Percentiles rank a stretch among this genome's conserved stretches.
Conservation (phyloP, 2,797 vertebrate species). For the Pseudocheirus occidentalis region DNA sequence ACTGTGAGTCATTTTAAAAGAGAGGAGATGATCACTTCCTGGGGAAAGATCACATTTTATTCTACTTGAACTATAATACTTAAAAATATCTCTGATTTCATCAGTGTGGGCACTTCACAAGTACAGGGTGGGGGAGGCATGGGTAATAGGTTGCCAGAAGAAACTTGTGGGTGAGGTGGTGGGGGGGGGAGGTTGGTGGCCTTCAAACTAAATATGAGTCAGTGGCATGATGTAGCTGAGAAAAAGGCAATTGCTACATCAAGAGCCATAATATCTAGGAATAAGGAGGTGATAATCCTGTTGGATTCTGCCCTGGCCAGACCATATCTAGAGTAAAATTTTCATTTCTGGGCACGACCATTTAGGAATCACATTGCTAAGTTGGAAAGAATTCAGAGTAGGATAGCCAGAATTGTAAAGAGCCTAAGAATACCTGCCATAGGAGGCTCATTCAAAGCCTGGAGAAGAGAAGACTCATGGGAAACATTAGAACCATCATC, state of each 20-base stretch:
- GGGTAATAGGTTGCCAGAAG: background rate
- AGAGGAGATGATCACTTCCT: background rate
- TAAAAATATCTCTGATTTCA: background rate
- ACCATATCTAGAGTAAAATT: background rate
- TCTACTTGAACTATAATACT: conserved; percentile 15
- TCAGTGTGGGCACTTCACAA: background rate
- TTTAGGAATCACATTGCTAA: background rate
- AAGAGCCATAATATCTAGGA: background rate
- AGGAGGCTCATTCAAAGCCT: background rate
- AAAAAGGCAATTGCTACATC: background rate
- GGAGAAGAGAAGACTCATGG: background rate
- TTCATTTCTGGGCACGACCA: background rate
- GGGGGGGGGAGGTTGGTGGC: background rate
- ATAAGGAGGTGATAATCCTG: background rate
- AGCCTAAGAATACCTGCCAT: background rate
- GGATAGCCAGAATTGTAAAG: background rate
- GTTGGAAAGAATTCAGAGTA: background rate
- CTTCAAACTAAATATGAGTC: background rate
- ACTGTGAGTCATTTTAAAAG: conserved; percentile 6
- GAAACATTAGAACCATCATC: background rate
- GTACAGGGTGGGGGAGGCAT: background rate
- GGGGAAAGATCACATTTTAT: background rate
- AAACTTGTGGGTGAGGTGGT: background rate
- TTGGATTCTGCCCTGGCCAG: background rate
- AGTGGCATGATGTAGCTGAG: background rate